Base-by-base conservation (phyloP, 92 coral and sea anemone genomes). In the Phenganax marumi region DNA sequence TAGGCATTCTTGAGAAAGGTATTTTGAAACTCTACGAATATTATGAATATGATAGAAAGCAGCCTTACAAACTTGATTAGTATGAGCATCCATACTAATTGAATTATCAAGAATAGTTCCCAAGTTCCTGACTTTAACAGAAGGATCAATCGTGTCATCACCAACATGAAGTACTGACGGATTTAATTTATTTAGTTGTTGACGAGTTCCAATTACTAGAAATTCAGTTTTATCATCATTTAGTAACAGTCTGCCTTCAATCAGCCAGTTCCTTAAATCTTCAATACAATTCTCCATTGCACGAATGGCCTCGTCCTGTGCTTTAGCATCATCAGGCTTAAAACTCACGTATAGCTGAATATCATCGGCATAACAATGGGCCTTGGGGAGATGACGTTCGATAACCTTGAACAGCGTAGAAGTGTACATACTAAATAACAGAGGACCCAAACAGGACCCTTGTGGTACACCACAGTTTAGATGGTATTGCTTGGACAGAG, bases 291-390 rank as follows among this genome's bases (percentile, higher is more conserved):
- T 63, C 33, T 11, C 77, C 49, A 86, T 68, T 49, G 58, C 72
- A 51, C 73, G 78, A 18, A 74, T 49, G 49, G 69, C 72, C 49
- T 13, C 23, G 48, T 70, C 85, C 50, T 85, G 85, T 46, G 68
- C 88, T 19, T 78, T 84, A 43, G 56, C 80, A 55, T 52, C 54
- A 50, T 50, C 17, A 60, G 75, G 73, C 54, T 70, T 63, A 23
- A 86, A 81, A 43, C 54, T 52, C 72, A 72, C 53, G 49, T 86
- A 71, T 56, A 72, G 57, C 33, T 86, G 82, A n/a, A 80, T 80
- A n/a, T 70, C 75, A 53, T 70, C 75, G 50, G 78, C 17, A 73
- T 10, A 74, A 51, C 11, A 22, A 58, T 78, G 83, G n/a, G 50
- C 63, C 21, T 49, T 55, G 21, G 83, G 83, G n/a, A 54, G 83